A percentile compares a stretch with the other conserved stretches of the same genome.
Evolutionary conservation across 2,113 vertebrate species (phyloP).

Genomic region (Nanger granti): DNA sequence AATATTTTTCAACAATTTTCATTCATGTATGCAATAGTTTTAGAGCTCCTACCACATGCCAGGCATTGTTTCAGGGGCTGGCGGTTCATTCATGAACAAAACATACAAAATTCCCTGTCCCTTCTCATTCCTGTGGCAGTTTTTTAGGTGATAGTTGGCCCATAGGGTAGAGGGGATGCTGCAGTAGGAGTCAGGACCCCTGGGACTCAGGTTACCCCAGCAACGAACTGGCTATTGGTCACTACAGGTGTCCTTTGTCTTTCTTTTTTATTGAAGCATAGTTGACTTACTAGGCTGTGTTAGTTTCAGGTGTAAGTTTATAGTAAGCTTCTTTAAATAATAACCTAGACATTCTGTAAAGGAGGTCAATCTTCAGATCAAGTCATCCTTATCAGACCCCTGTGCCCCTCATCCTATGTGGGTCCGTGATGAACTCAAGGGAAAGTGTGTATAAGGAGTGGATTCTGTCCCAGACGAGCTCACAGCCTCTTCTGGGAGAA

Average conservation of each 20-base stretch:
- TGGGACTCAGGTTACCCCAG: background rate
- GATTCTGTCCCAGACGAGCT: background rate
- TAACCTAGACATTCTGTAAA: background rate
- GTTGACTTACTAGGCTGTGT: background rate
- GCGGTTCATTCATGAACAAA: too few species aligned
- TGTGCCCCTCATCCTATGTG: too few species aligned
- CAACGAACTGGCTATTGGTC: background rate
- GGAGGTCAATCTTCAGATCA: too few species aligned
- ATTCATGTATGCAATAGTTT: background rate
- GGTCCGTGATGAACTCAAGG: background rate
- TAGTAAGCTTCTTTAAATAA: background rate
- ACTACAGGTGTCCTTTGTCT: background rate
- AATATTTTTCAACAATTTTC: background rate
- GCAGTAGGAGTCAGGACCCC: background rate
- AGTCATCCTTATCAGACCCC: too few species aligned
- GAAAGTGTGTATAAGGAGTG: background rate
- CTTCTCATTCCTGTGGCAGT: background rate
- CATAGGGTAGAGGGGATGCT: background rate
- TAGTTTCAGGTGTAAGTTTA: background rate
- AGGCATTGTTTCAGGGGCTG: background rate
- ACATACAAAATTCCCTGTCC: background rate
- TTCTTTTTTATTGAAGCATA: background rate
- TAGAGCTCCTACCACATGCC: background rate
- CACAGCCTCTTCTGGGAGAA: background rate
- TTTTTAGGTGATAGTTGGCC: background rate